Evolutionary conservation across 2,797 vertebrate species (phyloP), one percentile per base, ranked within the genome.

Genomic region (Eutrigla gurnardus): DNA sequence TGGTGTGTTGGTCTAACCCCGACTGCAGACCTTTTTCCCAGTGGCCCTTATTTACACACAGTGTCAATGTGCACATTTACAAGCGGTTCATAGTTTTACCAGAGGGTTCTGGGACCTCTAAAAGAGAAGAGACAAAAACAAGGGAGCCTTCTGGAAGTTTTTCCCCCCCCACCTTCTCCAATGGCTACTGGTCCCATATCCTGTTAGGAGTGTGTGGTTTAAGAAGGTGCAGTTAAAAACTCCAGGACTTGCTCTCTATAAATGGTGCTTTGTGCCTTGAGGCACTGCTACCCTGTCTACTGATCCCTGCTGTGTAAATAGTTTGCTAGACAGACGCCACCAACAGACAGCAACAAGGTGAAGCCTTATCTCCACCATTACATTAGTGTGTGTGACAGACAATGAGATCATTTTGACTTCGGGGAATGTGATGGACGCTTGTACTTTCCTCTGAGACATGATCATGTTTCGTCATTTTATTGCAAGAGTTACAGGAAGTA

Each of bases 61-160:
- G 58, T 65, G 82, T 90, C 84, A 89, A 73, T 89, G 84, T 82
- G 58, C 61, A 85, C 84, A 86, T 91, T 90, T 88, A 89, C 77
- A 79, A 78, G 77, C 37, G 18, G 74, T 65, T 83, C 68, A 62
- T 73, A 76, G 75, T 82, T 86, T 83, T 77, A 79, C 75, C 58
- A 5, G 59, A 75, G 86, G 53, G 76, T 52, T 70, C 65, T 65
- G 63, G 55, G 78, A 71, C 73, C 77, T 53, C 40, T 68, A 69
- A 72, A 80, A 68, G 62, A 78, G 83, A 80, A 69, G 79, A 80
- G 65, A 84, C 64, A 43, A 80, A 78, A 83, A 89, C 89, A 86
- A 81, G 66, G 37, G 62, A 68, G 77, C 80, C 64, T 86, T 89
- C 81, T 91, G 87, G 86, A 90, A 71, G 86, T 79, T 80, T 81